Evolutionary conservation across 2,113 vertebrate genomes (phyloP).

Genomic region (Elephantulus edwardii): DNA sequence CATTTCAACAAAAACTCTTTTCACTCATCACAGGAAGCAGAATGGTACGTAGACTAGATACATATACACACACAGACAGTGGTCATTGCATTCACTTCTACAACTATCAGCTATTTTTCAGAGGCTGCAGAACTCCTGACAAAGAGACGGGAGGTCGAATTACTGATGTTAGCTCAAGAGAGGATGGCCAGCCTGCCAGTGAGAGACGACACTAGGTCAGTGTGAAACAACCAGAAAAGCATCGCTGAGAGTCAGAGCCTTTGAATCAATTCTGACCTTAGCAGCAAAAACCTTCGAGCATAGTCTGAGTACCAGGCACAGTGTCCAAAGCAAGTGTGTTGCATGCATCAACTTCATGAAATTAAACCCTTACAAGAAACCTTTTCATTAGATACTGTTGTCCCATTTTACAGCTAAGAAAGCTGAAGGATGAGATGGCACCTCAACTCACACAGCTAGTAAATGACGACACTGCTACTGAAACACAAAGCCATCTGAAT

Average conservation of each 20-base stretch:
- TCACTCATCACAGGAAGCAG: conserved; percentile 8
- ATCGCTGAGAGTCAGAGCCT: neutral
- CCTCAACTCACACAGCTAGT: neutral
- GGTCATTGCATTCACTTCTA: conserved; percentile 1
- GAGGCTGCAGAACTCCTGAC: neutral
- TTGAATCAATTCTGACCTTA: neutral
- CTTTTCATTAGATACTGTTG: neutral
- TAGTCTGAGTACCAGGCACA: neutral
- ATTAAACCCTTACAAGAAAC: conserved; percentile 38
- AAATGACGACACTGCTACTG: neutral
- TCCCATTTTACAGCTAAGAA: conserved; percentile 22
- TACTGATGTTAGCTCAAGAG: neutral
- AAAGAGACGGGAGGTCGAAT: neutral
- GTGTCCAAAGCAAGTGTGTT: neutral
- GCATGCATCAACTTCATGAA: neutral
- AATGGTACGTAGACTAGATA: neutral
- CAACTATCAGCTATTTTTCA: neutral
- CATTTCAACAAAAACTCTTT: conserved; percentile 31
- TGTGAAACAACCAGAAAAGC: neutral
- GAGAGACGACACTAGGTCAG: neutral
- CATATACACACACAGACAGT: neutral
- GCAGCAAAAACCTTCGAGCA: neutral
- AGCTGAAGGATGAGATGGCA: neutral
- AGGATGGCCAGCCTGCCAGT: neutral
- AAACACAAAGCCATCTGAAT: neutral